These are phyloP conservation scores for Aphodius sticticus DNA, from an alignment of 2,888 invertebrate genomes.

Conservation along the genomic window DNA sequence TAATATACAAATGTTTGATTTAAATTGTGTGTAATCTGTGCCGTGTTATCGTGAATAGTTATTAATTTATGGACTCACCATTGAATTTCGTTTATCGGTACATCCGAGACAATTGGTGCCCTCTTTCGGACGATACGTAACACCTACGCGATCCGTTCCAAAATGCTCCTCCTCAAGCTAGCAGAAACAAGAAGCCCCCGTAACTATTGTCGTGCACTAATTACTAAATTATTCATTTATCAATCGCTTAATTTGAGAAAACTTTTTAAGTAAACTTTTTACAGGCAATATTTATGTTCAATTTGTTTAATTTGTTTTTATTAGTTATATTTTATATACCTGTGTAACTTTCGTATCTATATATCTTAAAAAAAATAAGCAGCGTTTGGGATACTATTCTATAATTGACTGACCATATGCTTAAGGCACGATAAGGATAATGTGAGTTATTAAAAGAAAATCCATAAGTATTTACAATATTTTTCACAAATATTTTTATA, in stretches of 20 bases:
- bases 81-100: constrained; percentile 76
- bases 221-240: constrained; percentile 8
- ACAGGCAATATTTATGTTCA: no score
- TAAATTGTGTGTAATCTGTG: neutral
- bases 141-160: constrained; percentile 66
- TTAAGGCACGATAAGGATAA: no score
- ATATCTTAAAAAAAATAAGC: no score
- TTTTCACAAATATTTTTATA: no score
- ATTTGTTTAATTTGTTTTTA: no score
- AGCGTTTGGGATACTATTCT: no score
- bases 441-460: no score
- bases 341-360: no score
- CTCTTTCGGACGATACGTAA: constrained; percentile 71
- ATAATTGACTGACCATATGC: no score
- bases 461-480: no score
- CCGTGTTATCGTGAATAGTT: neutral
- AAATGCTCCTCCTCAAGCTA: constrained; percentile 63
- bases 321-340: neutral
- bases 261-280: no score
- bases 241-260: neutral
- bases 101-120: constrained; percentile 76
- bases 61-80: constrained; percentile 67
- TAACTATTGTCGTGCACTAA: constrained; percentile 56
- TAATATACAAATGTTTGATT: neutral
- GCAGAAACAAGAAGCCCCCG: constrained; percentile 53